Conservation (phyloP, 2,797 vertebrate species). For the Hypotaenidia philippensis region DNA sequence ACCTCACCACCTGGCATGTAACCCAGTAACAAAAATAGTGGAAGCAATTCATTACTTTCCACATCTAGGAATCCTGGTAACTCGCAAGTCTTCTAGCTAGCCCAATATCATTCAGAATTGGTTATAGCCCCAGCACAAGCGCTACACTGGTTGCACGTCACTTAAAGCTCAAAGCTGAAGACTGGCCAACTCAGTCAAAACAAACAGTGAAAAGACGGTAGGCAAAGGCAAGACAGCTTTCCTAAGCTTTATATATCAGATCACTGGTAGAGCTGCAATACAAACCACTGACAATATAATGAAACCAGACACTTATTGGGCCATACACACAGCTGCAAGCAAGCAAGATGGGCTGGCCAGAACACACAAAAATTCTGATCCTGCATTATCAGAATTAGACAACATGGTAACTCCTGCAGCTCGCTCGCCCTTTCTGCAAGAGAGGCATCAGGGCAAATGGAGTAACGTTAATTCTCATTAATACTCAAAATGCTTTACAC, state of each 20-base stretch:
- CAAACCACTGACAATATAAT: background rate
- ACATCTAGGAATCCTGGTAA: background rate
- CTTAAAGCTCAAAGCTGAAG: background rate
- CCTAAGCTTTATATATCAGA: background rate
- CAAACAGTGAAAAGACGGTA: background rate
- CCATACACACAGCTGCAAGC: background rate
- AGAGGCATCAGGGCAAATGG: background rate
- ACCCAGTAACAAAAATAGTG: background rate
- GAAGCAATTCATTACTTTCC: background rate
- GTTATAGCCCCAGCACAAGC: background rate
- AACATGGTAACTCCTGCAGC: background rate
- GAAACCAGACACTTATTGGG: background rate
- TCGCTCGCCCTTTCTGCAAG: background rate
- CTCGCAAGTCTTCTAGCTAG: background rate
- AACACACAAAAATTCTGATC: background rate
- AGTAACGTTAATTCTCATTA: background rate
- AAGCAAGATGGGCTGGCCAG: background rate
- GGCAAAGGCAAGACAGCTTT: background rate
- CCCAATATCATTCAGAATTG: background rate
- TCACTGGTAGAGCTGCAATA: background rate
- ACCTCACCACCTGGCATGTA: no score
- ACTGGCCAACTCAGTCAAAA: background rate
- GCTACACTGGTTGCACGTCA: background rate
- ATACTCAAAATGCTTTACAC: background rate
- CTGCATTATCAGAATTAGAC: background rate